Evolutionary conservation across 2,797 vertebrate species (phyloP).

Genomic region (Ciconia nigra): DNA sequence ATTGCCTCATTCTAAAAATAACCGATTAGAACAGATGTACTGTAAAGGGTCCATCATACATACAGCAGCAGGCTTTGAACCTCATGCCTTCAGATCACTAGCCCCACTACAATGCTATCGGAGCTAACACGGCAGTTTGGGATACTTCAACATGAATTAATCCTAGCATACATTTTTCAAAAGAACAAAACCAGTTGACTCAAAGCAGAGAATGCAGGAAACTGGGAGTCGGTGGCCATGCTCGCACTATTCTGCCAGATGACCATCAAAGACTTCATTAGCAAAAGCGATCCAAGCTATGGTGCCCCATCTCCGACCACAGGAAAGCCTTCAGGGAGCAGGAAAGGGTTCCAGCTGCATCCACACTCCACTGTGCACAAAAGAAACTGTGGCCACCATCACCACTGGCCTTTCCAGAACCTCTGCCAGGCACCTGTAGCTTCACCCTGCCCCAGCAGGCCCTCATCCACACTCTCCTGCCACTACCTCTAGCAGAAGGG

Average conservation of each 20-base stretch:
- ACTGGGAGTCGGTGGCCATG: fast-evolving
- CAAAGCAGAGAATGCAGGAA: neutral
- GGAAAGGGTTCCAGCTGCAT: neutral
- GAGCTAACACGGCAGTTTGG: neutral
- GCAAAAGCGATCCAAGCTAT: neutral
- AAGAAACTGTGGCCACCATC: neutral
- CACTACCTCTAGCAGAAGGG: neutral
- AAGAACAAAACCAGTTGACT: neutral
- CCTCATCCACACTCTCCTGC: neutral
- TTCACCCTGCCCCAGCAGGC: neutral
- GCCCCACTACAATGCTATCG: neutral
- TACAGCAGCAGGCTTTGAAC: neutral
- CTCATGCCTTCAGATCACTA: neutral
- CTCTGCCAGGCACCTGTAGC: neutral
- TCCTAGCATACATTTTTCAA: neutral
- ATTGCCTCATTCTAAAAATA: neutral
- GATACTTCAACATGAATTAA: neutral
- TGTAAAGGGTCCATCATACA: neutral
- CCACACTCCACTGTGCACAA: neutral
- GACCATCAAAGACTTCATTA: neutral
- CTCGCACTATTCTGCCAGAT: neutral
- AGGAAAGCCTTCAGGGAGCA: neutral
- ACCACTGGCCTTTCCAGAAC: neutral
- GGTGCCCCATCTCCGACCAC: neutral
- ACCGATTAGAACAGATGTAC: neutral